phyloP scores from a whole-genome alignment of 2,113 vertebrate genomes.

The Butorides virescens region DNA sequence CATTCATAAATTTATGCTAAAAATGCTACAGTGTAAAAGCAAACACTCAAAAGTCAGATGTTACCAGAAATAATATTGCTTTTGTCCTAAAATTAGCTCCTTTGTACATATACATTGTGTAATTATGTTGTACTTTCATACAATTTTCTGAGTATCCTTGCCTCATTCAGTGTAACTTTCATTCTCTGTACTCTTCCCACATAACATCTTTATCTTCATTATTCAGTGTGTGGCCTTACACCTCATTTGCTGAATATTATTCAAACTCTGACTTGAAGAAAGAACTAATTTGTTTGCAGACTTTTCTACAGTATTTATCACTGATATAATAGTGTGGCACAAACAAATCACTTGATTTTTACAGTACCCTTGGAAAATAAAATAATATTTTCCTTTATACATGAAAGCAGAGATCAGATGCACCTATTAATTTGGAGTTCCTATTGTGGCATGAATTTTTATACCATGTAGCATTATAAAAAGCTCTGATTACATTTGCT shows the following conservation, averaged over 20 bases:
- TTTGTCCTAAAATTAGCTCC: neutral
- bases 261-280: neutral
- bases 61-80: neutral
- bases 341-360: neutral
- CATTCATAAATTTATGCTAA: neutral
- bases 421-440: neutral
- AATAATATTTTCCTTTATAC: neutral
- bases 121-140: neutral
- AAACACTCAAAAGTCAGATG: neutral
- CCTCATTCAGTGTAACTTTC: neutral
- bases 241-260: neutral
- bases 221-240: neutral
- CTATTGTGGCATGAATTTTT: neutral
- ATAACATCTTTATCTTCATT: neutral
- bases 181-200: neutral
- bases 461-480: neutral
- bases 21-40: neutral
- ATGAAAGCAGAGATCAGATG: neutral
- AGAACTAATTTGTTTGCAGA: neutral
- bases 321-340: neutral
- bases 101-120: neutral
- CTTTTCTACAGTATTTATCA: neutral
- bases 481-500: neutral
- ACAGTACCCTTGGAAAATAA: neutral
- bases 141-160: neutral